phyloP scores from a whole-genome alignment of 2,797 vertebrate species.

The Phataginus tetradactyla region DNA sequence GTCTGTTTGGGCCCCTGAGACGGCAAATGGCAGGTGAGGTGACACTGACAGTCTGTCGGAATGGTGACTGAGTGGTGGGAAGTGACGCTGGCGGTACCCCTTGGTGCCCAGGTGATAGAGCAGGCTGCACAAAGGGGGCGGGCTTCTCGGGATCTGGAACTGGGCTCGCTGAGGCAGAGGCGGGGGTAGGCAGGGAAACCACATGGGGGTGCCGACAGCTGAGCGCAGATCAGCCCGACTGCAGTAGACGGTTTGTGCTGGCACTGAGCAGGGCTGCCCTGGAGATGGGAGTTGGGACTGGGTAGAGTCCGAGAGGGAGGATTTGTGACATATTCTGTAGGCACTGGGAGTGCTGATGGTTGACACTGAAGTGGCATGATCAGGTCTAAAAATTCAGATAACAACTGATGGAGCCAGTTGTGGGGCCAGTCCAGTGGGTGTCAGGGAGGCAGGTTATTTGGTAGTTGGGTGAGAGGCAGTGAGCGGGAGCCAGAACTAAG shows the following conservation, averaged over 20 bases:
- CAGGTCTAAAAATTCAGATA: slow-evolving; percentile 1
- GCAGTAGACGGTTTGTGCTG: not conserved
- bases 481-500: not conserved
- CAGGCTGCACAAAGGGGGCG: not conserved
- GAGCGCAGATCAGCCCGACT: not conserved
- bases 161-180: not conserved
- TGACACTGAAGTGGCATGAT: slow-evolving; percentile 7
- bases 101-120: not conserved
- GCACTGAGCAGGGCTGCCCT: not conserved
- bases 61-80: not conserved
- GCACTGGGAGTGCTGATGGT: not conserved
- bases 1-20: not conserved
- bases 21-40: not conserved
- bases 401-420: slow-evolving; percentile 20
- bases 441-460: not conserved
- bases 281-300: not conserved
- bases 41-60: not conserved
- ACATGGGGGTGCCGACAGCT: not conserved
- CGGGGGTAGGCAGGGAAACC: not conserved
- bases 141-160: slow-evolving; percentile 24
- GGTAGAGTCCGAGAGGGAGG: not conserved
- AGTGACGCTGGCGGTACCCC: not conserved
- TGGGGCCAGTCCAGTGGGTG: not conserved
- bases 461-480: not conserved
- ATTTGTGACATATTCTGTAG: not conserved